phyloP scores from a whole-genome alignment of 2,113 vertebrate genomes.

The Protomyctophum bolini region DNA sequence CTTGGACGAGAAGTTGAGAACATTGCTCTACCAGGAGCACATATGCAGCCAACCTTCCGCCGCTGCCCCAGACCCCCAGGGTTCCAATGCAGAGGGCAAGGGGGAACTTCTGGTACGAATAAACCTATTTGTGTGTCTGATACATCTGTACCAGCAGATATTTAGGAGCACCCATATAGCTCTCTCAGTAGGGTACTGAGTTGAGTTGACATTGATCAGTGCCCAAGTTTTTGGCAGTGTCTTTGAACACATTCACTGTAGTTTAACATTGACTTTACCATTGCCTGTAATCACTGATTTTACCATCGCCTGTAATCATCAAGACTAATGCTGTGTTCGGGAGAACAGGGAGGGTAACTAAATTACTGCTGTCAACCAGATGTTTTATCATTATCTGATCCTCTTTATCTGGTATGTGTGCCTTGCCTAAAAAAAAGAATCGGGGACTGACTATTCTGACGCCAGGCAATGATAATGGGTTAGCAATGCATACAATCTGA shows the following conservation, averaged over 20 bases:
- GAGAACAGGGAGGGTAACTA: constrained; percentile 17
- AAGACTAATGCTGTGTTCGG: constrained; percentile 27
- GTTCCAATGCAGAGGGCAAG: constrained; percentile 76
- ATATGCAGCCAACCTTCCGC: constrained; percentile 81
- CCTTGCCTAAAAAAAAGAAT: constrained; percentile 13
- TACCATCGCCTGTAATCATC: constrained; percentile 30
- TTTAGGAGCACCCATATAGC: no score
- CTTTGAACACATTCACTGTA: constrained; percentile 22
- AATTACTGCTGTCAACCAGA: constrained; percentile 22
- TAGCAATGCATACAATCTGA: constrained; percentile 15
- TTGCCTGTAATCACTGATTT: constrained; percentile 21
- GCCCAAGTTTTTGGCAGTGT: constrained; percentile 18
- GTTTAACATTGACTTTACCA: constrained; percentile 21
- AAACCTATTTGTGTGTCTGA: constrained; percentile 3
- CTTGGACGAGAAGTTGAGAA: constrained; percentile 94
- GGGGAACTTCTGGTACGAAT: constrained; percentile 69
- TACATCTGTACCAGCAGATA: no score
- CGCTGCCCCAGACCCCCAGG: constrained; percentile 77
- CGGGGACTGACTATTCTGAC: constrained; percentile 28
- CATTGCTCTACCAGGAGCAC: constrained; percentile 93
- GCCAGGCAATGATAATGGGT: constrained; percentile 26
- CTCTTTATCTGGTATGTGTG: background rate
- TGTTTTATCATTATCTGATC: constrained; percentile 19
- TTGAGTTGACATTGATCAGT: background rate
- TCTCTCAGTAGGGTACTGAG: no score